Conservation (phyloP, 2,888 invertebrate genomes). For the Tiliacea aurago region DNA sequence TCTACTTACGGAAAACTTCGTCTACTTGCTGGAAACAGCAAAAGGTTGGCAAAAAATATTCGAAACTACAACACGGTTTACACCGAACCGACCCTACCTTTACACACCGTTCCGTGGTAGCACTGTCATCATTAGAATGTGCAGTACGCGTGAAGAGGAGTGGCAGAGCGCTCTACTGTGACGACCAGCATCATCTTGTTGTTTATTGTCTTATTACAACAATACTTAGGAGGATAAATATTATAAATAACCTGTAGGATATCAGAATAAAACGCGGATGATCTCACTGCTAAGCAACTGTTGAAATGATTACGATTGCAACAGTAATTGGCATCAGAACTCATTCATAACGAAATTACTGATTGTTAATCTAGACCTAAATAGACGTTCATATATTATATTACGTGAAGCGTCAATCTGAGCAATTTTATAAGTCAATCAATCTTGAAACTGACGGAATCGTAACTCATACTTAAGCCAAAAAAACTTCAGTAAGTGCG, state of each 20-base stretch:
- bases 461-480: conserved; percentile 22
- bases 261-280: neutral
- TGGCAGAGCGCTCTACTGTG: conserved; percentile 65
- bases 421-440: conserved; percentile 39
- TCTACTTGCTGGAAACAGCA: neutral
- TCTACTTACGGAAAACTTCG: neutral
- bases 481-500: conserved; percentile 37
- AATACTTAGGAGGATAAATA: conserved; percentile 5
- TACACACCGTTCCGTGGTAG: conserved; percentile 27
- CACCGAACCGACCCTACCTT: neutral
- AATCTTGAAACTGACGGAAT: conserved; percentile 28
- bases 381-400: neutral
- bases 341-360: conserved; percentile 1
- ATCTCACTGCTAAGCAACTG: neutral
- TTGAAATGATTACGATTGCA: neutral
- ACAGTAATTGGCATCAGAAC: neutral
- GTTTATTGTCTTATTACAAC: conserved; percentile 26
- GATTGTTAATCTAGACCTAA: neutral
- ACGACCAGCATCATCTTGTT: conserved; percentile 55
- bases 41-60: neutral
- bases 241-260: neutral
- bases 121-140: conserved; percentile 59
- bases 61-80: conserved; percentile 2
- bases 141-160: conserved; percentile 68
- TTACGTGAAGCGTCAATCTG: conserved; percentile 7